Evolutionary conservation across 35 echinoderm and acorn worm genomes (phyloP).

Genomic region (Ophiothrix spiculata): DNA sequence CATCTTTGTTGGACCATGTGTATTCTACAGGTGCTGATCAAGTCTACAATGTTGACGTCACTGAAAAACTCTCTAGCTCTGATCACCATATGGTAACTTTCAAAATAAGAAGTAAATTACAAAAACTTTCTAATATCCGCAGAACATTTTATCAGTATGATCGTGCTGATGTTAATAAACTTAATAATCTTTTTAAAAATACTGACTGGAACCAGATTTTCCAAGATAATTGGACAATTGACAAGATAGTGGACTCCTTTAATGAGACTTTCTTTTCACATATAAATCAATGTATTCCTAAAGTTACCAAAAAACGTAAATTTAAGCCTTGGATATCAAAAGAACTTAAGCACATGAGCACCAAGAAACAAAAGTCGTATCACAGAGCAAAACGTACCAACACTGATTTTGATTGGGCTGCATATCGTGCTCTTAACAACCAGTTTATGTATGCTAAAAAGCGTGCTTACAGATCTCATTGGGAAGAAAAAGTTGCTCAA

Average conservation of each 20-base stretch:
- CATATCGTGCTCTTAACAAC: too few relatives aligned
- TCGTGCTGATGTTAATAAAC: not conserved
- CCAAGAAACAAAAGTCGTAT: too few relatives aligned
- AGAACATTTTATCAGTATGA: constrained; percentile 11
- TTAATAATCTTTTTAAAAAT: not conserved
- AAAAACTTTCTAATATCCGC: not conserved
- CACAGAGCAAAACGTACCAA: too few relatives aligned
- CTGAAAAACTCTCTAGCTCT: not conserved
- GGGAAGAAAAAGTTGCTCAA: too few relatives aligned
- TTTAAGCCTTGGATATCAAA: not conserved
- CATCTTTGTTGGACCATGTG: not conserved
- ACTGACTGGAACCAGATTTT: not conserved
- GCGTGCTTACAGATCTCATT: too few relatives aligned
- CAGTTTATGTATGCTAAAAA: too few relatives aligned
- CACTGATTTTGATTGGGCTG: too few relatives aligned
- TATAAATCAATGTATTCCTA: not conserved
- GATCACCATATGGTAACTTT: not conserved
- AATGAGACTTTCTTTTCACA: not conserved
- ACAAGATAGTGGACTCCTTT: not conserved
- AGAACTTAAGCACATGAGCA: not conserved
- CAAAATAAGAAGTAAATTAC: not conserved
- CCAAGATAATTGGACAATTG: not conserved
- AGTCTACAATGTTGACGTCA: not conserved
- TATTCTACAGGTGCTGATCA: not conserved
- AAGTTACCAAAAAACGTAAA: not conserved